Evolutionary conservation across 2,797 vertebrate species (phyloP).

Genomic region (Myotis myotis): DNA sequence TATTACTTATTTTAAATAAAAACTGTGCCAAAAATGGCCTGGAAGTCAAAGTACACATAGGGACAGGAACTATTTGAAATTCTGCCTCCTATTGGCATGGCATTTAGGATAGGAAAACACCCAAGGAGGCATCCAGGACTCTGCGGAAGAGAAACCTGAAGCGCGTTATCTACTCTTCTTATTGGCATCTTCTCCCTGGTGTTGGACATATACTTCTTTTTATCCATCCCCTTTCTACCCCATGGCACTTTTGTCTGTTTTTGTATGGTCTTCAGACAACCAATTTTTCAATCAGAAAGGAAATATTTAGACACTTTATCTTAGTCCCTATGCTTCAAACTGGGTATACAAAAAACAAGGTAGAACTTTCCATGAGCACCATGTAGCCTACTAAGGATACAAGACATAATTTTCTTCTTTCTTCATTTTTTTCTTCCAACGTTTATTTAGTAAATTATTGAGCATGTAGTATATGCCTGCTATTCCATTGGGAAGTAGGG

Average conservation of each 20-base stretch:
- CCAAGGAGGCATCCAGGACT: neutral
- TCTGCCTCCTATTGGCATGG: neutral
- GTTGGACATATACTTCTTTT: neutral
- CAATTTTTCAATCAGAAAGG: neutral
- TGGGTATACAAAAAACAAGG: neutral
- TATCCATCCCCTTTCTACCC: neutral
- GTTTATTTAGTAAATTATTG: neutral
- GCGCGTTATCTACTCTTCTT: neutral
- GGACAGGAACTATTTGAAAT: neutral
- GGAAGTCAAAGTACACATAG: neutral
- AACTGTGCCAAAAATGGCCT: neutral
- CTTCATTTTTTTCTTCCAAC: neutral
- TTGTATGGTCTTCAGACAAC: neutral
- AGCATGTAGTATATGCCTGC: neutral
- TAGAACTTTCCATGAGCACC: neutral
- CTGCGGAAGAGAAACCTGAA: neutral
- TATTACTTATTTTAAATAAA: constrained; percentile 3
- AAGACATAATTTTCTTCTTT: neutral
- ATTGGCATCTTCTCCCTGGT: no score
- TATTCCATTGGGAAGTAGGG: neutral
- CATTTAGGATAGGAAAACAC: neutral
- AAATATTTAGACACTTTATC: neutral
- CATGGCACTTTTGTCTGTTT: neutral
- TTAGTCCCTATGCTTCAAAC: neutral
- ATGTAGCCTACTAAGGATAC: neutral